A percentile compares a stretch with the other conserved stretches of the same genome.
Evolutionary conservation across 1,140 invertebrate genomes (phyloP).

Genomic region (Megalonaias nervosa): DNA sequence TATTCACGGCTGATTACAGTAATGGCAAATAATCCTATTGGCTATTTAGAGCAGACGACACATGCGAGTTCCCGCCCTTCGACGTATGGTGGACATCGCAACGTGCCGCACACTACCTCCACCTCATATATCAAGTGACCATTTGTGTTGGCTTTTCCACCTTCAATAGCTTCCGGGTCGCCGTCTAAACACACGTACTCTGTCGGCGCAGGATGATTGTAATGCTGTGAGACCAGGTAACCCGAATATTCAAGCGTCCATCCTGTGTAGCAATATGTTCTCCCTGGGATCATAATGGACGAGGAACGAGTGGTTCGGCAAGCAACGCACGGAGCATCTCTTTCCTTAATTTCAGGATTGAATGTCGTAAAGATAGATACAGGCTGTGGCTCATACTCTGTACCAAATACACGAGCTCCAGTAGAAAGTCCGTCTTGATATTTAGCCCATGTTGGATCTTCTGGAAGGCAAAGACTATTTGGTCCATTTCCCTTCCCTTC

Average conservation of each 20-base stretch:
- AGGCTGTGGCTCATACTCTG: slow-evolving; percentile 13
- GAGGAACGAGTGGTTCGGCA: slow-evolving; percentile 25
- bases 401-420: slow-evolving; percentile 2
- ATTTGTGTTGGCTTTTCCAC: too few relatives aligned
- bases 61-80: too few relatives aligned
- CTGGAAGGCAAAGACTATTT: slow-evolving; percentile 4
- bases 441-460: slow-evolving; percentile 12
- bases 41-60: too few relatives aligned
- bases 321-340: slow-evolving; percentile 12
- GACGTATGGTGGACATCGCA: too few relatives aligned
- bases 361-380: background rate
- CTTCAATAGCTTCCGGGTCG: slow-evolving; percentile 22
- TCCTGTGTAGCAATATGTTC: slow-evolving; percentile 27
- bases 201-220: background rate
- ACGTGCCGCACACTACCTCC: too few relatives aligned
- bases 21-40: too few relatives aligned
- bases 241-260: slow-evolving; percentile 39
- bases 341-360: slow-evolving; percentile 3
- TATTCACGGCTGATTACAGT: too few relatives aligned
- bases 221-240: slow-evolving; percentile 29
- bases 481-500: background rate
- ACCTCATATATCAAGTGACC: too few relatives aligned
- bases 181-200: slow-evolving; percentile 34
- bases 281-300: slow-evolving; percentile 32
- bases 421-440: background rate